phyloP scores from a whole-genome alignment of 1,140 invertebrate genomes.

The Drosophila mauritiana region DNA sequence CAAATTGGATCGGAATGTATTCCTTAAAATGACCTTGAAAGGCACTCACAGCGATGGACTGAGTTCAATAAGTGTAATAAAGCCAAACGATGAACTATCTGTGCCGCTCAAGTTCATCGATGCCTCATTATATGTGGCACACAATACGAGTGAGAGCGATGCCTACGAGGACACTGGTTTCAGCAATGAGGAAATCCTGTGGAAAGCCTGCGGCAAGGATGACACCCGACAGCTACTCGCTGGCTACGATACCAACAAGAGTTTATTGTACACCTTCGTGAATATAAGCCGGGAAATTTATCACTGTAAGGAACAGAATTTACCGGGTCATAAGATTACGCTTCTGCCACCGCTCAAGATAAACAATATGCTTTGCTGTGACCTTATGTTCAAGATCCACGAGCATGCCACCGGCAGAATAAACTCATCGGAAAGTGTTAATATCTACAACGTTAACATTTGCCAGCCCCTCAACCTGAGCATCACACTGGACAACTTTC shows the following conservation, averaged over 20 bases:
- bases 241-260: slow-evolving; percentile 64
- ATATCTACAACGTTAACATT: slow-evolving; percentile 88
- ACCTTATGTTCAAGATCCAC: slow-evolving; percentile 88
- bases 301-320: slow-evolving; percentile 87
- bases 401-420: slow-evolving; percentile 86
- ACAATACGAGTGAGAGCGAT: slow-evolving; percentile 33
- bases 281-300: slow-evolving; percentile 91
- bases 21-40: slow-evolving; percentile 88
- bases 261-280: slow-evolving; percentile 67
- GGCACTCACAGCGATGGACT: slow-evolving; percentile 56
- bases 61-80: slow-evolving; percentile 44
- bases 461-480: slow-evolving; percentile 89
- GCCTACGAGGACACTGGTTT: slow-evolving; percentile 62
- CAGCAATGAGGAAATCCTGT: slow-evolving; percentile 61
- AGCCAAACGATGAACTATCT: slow-evolving; percentile 66
- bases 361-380: slow-evolving; percentile 91
- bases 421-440: slow-evolving; percentile 85
- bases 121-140: slow-evolving; percentile 65
- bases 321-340: slow-evolving; percentile 94
- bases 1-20: slow-evolving; percentile 89
- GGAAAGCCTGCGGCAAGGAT: slow-evolving; percentile 60
- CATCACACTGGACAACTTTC: slow-evolving; percentile 93
- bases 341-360: slow-evolving; percentile 93
- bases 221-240: slow-evolving; percentile 45
- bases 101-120: slow-evolving; percentile 82